Conservation (phyloP, 2,797 vertebrate genomes). For the Borostomias antarcticus region DNA sequence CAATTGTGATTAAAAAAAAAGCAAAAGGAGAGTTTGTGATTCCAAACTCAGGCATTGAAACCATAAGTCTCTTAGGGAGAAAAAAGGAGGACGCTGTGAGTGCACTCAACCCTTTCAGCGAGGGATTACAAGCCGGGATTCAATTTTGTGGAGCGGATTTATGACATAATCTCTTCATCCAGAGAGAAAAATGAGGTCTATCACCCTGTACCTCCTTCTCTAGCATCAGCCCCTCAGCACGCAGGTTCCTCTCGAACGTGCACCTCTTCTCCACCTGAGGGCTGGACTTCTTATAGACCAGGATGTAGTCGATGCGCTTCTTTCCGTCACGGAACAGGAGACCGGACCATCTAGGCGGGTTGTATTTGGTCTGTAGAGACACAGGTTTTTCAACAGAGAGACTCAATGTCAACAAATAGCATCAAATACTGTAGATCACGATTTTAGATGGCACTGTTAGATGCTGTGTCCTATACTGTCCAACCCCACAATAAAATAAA, state of each 20-base stretch:
- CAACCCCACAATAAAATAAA: too few species aligned
- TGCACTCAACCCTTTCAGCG: too few species aligned
- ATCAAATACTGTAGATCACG: too few species aligned
- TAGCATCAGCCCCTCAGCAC: slow-evolving; percentile 95
- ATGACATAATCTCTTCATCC: neutral
- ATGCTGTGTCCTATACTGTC: too few species aligned
- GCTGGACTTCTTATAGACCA: slow-evolving; percentile 97
- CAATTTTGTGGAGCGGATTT: neutral
- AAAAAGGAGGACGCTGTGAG: too few species aligned
- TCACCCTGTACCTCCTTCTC: slow-evolving; percentile 94
- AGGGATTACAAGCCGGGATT: neutral
- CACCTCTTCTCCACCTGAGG: slow-evolving; percentile 94
- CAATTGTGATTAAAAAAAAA: too few species aligned
- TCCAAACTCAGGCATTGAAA: neutral
- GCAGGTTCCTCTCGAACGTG: slow-evolving; percentile 96
- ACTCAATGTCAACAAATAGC: neutral
- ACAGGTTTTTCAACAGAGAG: neutral
- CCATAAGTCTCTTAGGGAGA: too few species aligned
- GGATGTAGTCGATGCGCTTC: slow-evolving; percentile 95
- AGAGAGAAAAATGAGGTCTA: neutral
- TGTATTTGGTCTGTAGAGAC: slow-evolving; percentile 70
- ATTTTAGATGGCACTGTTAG: too few species aligned
- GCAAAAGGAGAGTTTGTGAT: neutral
- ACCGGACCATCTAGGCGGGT: slow-evolving; percentile 75
- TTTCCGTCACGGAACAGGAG: slow-evolving; percentile 96